Conservation (phyloP, 2,888 invertebrate species). For the Chaetogeoica ovagalla region DNA sequence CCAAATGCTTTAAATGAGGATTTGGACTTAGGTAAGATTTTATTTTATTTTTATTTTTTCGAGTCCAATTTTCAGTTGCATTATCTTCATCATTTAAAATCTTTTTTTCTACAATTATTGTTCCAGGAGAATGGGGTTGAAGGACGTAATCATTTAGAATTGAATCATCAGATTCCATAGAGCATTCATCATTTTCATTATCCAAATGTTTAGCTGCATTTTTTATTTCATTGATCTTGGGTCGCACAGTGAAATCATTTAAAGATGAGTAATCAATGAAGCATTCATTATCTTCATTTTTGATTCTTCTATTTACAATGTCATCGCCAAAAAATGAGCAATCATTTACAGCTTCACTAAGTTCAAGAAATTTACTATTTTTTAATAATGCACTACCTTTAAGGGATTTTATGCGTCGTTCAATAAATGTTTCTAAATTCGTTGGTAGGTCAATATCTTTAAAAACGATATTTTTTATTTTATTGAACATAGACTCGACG, state of each 20-base stretch:
- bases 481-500: conserved; percentile 14
- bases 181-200: neutral
- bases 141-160: neutral
- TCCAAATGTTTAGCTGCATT: neutral
- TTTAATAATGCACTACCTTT: conserved; percentile 7
- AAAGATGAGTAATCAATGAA: neutral
- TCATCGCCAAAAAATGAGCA: neutral
- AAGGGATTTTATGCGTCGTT: conserved; percentile 11
- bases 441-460: conserved; percentile 18
- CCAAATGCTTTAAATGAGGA: conserved; percentile 5
- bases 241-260: neutral
- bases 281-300: neutral
- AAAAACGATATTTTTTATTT: conserved; percentile 14
- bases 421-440: conserved; percentile 10
- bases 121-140: neutral
- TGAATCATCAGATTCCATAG: neutral
- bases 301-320: neutral
- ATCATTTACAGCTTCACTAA: neutral
- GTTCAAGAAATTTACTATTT: neutral
- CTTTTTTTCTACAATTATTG: neutral
- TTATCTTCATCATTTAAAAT: neutral
- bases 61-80: neutral
- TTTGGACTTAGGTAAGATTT: conserved; percentile 8
- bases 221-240: too few relatives aligned
- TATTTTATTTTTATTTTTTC: neutral